Base-by-base conservation (phyloP, 2,113 vertebrate species). In the Willisornis vidua region DNA sequence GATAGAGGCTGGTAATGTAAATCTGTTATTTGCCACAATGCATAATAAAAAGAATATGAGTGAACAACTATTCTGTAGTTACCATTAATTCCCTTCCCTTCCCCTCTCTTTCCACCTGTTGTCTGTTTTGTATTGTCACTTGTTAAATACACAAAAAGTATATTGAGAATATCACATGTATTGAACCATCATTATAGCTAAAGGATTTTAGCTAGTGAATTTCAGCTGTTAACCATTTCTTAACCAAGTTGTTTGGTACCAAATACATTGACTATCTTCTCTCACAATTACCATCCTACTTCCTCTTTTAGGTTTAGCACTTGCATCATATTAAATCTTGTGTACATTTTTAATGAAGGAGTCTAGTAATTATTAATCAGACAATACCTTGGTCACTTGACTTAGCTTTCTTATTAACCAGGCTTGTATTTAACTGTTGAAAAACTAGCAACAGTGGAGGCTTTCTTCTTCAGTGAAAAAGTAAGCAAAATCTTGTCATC, bases 241-340 rank as follows among this genome's bases (percentile, higher is more conserved):
- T 76, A 37, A 19, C 13, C 8, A 65, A 65, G n/a, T 19, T 12
- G 33, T 10, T n/a, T 55, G 31, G 25, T 73, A 79, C 9, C 18
- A 79, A 79, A 62, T 49, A 41, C 1, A 1, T 23, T 51, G 19
- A 81, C 29, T 55, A 24, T 79, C 41, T 46, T 93, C 59, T 89
- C 26, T 93, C n/a, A 85, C 28, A 57, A 28, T 85, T 43, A 29
- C 54, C 9, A 25, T 82, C 68, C 26, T 87, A 28, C 33, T 86
- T 41, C 87, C 48, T 94, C 90, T 72, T 91, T 67, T 87, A 89
- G 70, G 24, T 41, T 93, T 88, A 87, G 66, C 6, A 9, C 57
- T 85, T 81, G 85, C 77, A 91, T 92, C 87, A 89, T 96, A 66
- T 91, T 66, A 85, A 85, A 17, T 51, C 29, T 35, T 59, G 10